Evolutionary conservation across 1,140 invertebrate species (phyloP).

Genomic region (Anoplolepis gracilipes): DNA sequence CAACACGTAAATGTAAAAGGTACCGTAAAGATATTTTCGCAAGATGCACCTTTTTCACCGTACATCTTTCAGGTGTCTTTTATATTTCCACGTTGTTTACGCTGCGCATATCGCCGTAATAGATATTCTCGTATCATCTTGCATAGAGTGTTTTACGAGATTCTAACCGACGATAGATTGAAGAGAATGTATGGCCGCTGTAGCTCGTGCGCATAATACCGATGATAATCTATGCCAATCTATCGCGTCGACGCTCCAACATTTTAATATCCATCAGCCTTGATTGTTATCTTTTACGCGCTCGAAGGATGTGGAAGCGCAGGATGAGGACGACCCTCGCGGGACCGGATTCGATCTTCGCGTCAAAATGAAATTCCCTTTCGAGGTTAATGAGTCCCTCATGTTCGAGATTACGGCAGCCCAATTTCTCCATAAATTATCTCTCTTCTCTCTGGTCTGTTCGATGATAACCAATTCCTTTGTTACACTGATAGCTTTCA

Average conservation of each 20-base stretch:
- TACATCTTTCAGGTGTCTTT: background rate
- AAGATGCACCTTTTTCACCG: background rate
- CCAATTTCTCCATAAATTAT: constrained; percentile 41
- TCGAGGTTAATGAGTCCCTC: background rate
- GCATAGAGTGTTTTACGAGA: constrained; percentile 30
- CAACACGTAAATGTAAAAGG: background rate
- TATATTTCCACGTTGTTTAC: background rate
- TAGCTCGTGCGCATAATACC: background rate
- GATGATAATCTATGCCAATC: constrained; percentile 30
- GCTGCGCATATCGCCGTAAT: background rate
- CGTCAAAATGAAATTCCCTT: constrained; percentile 58
- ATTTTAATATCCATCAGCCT: constrained; percentile 32
- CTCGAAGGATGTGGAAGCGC: background rate
- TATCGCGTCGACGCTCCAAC: constrained; percentile 34
- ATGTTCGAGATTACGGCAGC: constrained; percentile 32
- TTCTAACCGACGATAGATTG: constrained; percentile 50
- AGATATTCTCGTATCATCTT: constrained; percentile 7
- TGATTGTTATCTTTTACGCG: background rate
- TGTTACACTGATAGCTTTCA: constrained; percentile 30
- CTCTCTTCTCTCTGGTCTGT: background rate
- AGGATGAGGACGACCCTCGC: background rate
- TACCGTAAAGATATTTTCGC: background rate
- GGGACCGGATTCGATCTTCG: constrained; percentile 21
- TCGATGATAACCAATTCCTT: constrained; percentile 23
- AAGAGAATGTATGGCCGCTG: background rate